Evolutionary conservation across 2,113 vertebrate species (phyloP), one percentile per base, ranked within the genome.

Genomic region (Leiothrix lutea): DNA sequence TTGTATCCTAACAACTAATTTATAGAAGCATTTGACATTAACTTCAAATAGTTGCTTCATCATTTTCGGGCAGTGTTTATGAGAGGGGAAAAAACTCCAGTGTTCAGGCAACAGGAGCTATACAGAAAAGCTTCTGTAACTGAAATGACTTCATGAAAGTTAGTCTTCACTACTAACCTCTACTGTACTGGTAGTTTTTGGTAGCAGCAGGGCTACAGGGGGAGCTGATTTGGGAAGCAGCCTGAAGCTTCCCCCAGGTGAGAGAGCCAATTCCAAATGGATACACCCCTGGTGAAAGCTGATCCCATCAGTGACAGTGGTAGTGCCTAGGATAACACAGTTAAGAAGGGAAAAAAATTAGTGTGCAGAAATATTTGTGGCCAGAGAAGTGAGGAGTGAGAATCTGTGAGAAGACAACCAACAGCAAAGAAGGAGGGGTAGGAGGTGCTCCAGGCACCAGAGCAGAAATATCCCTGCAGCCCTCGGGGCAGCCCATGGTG

Each of bases 21-120:
- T 79, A 77, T 50, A n/a, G 85, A 12, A 78, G 36, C 53, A 87
- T 86, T 91, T 89, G 61, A 79, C 16, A 57, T 87, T 91, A 72
- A 81, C 19, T 79, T 78, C 44, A 47, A 65, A 36, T 17, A 80
- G 33, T 57, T 88, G 26, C 45, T 80, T 86, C 36, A 72, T 69
- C 61, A 58, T 74, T 73, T 44, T 64, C 2, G 2, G 18, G 14
- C 24, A 81, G 5, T 42, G 26, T 45, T 82, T 50, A 75, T 8
- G 24, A 61, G 44, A 94, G 29, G 11, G 4, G 69, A 20, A 54
- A 78, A 69, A 18, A 2, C 6, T 42, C 35, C 2, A 2, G 11
- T 24, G 4, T 42, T 62, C 61, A 60, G 45, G 28, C 60, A 82
- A 57, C 17, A 64, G 20, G 10, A 86, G 28, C 23, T 19, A 67